Evolutionary conservation across 2,113 vertebrate genomes (phyloP).

Genomic region (Antechinus stuartii): DNA sequence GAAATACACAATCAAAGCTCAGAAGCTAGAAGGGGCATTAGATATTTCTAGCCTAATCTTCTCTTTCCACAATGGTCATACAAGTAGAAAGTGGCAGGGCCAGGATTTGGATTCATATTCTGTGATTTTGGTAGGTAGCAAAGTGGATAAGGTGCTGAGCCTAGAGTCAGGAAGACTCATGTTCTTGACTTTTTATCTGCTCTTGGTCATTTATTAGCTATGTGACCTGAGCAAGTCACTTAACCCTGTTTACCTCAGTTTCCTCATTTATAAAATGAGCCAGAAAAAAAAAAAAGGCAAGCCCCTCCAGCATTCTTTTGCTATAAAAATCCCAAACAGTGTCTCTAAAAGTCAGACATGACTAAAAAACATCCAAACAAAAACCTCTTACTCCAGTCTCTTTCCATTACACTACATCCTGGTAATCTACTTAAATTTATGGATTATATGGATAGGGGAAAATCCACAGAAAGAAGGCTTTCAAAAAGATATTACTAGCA

Average conservation of each 20-base stretch:
- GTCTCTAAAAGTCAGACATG: not conserved
- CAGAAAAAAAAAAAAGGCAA: not conserved
- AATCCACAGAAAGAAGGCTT: not conserved
- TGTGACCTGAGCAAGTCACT: not conserved
- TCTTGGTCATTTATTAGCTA: not conserved
- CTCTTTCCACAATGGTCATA: not conserved
- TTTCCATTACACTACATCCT: not conserved
- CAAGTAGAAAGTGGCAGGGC: not conserved
- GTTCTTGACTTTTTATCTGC: not conserved
- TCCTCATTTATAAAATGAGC: not conserved
- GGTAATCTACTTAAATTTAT: not conserved
- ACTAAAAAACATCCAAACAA: not conserved
- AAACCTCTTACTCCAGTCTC: not conserved
- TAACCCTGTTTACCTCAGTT: not conserved
- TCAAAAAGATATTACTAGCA: not conserved
- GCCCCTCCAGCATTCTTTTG: not conserved
- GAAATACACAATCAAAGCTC: not conserved
- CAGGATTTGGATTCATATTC: not conserved
- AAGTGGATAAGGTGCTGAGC: not conserved
- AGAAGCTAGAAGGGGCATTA: not conserved
- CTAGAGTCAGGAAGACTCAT: not conserved
- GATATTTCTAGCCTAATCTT: not conserved
- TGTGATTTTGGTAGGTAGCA: not conserved
- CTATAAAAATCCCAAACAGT: not conserved
- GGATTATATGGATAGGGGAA: not conserved